Percentiles rank a stretch among this genome's conserved stretches.
phyloP scores from a whole-genome alignment of 2,797 vertebrate genomes.

The Falco berigora region DNA sequence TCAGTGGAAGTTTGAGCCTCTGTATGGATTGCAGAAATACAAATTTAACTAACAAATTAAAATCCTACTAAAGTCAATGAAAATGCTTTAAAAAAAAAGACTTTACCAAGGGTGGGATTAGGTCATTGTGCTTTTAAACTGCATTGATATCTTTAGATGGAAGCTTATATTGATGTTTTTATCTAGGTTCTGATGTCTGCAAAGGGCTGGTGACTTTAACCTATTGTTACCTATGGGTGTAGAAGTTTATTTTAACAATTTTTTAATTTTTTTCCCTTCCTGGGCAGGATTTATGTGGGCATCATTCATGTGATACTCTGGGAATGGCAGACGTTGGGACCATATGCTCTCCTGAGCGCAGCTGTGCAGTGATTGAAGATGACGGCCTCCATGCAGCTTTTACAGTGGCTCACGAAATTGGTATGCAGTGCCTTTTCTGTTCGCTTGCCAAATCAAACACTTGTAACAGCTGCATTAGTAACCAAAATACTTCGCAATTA shows the following conservation, averaged over 20 bases:
- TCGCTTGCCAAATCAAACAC: conserved; percentile 80
- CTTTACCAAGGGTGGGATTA: neutral
- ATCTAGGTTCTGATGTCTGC: neutral
- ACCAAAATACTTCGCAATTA: conserved; percentile 77
- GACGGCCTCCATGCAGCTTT: conserved; percentile 97
- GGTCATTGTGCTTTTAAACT: neutral
- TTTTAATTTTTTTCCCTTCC: conserved; percentile 45
- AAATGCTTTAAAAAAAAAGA: neutral
- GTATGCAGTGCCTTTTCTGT: conserved; percentile 80
- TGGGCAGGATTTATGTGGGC: conserved; percentile 93
- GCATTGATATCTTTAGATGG: neutral
- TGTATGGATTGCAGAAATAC: neutral
- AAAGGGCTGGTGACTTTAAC: conserved; percentile 6
- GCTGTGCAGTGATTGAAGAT: conserved; percentile 98
- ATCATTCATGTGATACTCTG: conserved; percentile 98
- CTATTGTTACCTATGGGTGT: conserved; percentile 34
- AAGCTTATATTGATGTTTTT: neutral
- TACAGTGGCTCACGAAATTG: conserved; percentile 97
- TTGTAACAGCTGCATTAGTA: conserved; percentile 77
- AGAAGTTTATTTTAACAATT: conserved; percentile 57
- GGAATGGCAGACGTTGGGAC: conserved; percentile 99
- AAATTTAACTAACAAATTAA: neutral
- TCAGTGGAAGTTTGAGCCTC: neutral
- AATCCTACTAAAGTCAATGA: neutral
- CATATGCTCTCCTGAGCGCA: conserved; percentile 95